Conservation (phyloP, 2,888 invertebrate genomes). For the Pammene aurita region DNA sequence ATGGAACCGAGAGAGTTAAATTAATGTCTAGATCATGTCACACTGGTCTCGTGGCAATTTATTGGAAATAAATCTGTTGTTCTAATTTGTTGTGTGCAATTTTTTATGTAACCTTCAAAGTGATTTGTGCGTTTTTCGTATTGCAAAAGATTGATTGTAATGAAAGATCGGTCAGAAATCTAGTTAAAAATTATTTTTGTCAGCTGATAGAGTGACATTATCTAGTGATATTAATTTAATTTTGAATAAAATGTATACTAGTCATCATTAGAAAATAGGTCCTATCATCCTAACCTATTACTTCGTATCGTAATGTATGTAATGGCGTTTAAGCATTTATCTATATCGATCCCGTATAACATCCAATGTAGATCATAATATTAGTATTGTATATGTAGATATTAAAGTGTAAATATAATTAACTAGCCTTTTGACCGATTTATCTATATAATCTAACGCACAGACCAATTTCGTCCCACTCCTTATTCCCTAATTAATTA, state of each 20-base stretch:
- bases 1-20: conserved; percentile 79
- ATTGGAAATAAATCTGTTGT: conserved; percentile 83
- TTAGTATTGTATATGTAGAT: conserved; percentile 64
- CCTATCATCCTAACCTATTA: conserved; percentile 61
- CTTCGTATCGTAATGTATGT: conserved; percentile 57
- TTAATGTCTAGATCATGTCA: conserved; percentile 85
- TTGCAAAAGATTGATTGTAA: conserved; percentile 48
- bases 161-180: conserved; percentile 75
- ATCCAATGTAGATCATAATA: conserved; percentile 57
- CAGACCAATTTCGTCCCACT: conserved; percentile 63
- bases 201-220: conserved; percentile 78
- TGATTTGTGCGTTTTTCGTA: conserved; percentile 68
- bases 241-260: conserved; percentile 74
- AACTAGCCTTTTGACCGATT: conserved; percentile 82
- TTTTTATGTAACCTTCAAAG: conserved; percentile 73
- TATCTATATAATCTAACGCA: conserved; percentile 78
- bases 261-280: conserved; percentile 73
- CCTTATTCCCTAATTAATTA: conserved; percentile 48
- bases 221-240: conserved; percentile 82
- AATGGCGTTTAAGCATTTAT: conserved; percentile 56
- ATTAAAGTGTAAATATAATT: conserved; percentile 65
- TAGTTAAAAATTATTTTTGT: conserved; percentile 68
- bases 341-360: conserved; percentile 54
- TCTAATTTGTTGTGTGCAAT: conserved; percentile 77
- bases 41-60: conserved; percentile 82